Base-by-base conservation (phyloP, 1,140 invertebrate genomes). In the Oryzaephilus surinamensis region DNA sequence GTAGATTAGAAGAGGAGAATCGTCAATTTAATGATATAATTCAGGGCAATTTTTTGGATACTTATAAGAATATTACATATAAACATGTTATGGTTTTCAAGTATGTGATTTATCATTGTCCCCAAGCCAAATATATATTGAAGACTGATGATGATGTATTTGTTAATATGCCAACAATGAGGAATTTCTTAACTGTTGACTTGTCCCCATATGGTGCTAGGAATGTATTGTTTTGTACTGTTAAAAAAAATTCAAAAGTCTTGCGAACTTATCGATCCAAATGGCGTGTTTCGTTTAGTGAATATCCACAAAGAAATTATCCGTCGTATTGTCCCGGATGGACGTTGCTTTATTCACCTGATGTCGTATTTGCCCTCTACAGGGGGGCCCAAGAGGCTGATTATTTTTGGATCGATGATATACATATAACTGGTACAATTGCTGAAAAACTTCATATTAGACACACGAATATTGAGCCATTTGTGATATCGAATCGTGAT, bases 61-160 rank as follows among this genome's bases (percentile, higher is more conserved):
- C 69, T 18, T 92, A 91, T 55, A 71, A 77, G 43, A 92, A 91
- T 63, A 72, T 92, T 62, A 89, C 86, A 2, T 86, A 87, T 53
- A 92, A 92, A 62, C 84, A 88, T 61, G 75, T 84, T 3, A 83
- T 85, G 74, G 77, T 73, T 1, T 69, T 91, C n/a, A 84, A 85
- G 57, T 92, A 84, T 79, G 72, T 77, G 26, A 69, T 73, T 4
- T 75, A 78, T 54, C 72, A 78, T 61, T 81, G 79, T 62, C 61
- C 69, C 32, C 65, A 71, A 46, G 80, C 78, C 20, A 76, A 74
- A 54, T 83, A 81, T 61, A 62, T 86, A 46, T 67, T 87, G 46
- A 86, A 87, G 61, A 73, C 76, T 51, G 82, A 87, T 55, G 83
- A 87, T 52, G 82, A 87, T 62, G 73, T 85, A 26, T 82, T 84